phyloP scores from a whole-genome alignment of 2,113 vertebrate species.

The Scartelaos histophorus region DNA sequence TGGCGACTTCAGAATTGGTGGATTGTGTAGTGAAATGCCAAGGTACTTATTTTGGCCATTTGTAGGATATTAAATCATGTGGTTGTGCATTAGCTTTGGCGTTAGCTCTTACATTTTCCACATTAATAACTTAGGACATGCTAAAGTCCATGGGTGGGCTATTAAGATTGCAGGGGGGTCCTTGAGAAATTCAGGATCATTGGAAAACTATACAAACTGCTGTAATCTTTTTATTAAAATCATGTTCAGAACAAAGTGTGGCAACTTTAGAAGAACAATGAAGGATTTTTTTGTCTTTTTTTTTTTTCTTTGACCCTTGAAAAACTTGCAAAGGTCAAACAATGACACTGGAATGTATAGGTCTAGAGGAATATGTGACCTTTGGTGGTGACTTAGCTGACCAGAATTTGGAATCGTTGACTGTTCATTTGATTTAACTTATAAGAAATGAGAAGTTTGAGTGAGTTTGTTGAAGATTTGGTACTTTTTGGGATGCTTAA shows the following conservation, averaged over 20 bases:
- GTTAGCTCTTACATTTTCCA: neutral
- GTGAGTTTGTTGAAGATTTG: too few relatives aligned
- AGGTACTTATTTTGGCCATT: neutral
- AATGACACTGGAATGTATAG: neutral
- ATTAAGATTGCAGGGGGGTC: slow-evolving; percentile 3
- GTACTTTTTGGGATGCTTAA: too few relatives aligned
- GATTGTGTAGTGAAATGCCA: neutral
- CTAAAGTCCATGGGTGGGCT: neutral
- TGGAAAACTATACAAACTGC: neutral
- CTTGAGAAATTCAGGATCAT: neutral
- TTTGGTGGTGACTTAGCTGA: too few relatives aligned
- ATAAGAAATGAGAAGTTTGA: too few relatives aligned
- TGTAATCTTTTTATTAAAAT: slow-evolving; percentile 1
- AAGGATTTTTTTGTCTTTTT: neutral
- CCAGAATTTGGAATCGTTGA: too few relatives aligned
- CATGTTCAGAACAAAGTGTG: neutral
- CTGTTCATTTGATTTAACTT: too few relatives aligned
- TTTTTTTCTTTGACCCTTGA: neutral
- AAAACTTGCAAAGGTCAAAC: neutral
- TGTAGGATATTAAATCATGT: neutral
- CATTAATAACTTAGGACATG: neutral
- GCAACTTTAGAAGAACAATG: neutral
- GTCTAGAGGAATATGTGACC: too few relatives aligned
- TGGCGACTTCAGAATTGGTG: neutral
- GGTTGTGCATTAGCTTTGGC: neutral